Evolutionary conservation across 2,888 invertebrate genomes (phyloP).

Genomic region (Drosophila mayaguana): DNA sequence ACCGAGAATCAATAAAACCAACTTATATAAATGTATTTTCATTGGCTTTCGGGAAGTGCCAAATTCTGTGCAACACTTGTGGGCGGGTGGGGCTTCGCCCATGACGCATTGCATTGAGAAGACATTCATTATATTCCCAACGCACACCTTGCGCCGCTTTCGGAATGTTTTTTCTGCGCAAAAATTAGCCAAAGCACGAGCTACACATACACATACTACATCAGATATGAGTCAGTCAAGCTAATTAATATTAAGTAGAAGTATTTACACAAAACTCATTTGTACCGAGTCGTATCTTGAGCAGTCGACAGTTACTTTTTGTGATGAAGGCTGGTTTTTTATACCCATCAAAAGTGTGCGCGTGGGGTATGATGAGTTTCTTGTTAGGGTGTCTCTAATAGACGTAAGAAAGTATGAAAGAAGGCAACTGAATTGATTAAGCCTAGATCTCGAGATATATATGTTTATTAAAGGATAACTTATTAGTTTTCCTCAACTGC

Average conservation of each 20-base stretch:
- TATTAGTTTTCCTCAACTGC: neutral
- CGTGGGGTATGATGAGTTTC: neutral
- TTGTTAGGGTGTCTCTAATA: too few relatives aligned
- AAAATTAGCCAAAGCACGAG: constrained; percentile 4
- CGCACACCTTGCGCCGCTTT: constrained; percentile 1
- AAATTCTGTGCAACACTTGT: neutral
- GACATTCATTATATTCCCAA: constrained; percentile 16
- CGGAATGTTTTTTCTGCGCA: constrained; percentile 13
- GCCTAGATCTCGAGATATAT: neutral
- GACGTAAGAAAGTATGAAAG: neutral
- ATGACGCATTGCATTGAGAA: constrained; percentile 33
- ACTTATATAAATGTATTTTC: neutral
- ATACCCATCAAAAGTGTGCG: neutral
- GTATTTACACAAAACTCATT: constrained; percentile 35
- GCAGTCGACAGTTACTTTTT: constrained; percentile 13
- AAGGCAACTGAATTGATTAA: too few relatives aligned
- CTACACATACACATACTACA: neutral
- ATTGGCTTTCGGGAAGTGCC: constrained; percentile 4
- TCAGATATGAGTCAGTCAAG: constrained; percentile 39
- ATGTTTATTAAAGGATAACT: neutral
- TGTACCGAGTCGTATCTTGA: constrained; percentile 22
- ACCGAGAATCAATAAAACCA: constrained; percentile 4
- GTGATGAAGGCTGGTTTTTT: neutral
- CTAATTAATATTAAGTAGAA: constrained; percentile 34
- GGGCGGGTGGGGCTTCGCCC: constrained; percentile 16